Conservation (phyloP, 1,140 invertebrate species). For the Lepidotrigona ventralis region DNA sequence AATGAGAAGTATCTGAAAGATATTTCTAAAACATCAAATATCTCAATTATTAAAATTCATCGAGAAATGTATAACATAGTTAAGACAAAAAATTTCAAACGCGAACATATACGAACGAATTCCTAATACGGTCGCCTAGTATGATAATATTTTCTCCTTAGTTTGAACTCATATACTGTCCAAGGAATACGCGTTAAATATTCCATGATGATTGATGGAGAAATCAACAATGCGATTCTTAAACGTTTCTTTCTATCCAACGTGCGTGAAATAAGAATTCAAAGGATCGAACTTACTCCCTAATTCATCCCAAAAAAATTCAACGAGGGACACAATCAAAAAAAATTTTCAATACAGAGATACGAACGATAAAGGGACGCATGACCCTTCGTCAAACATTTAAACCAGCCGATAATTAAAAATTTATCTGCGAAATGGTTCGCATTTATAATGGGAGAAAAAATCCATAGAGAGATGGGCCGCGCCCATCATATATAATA, state of each 20-base stretch:
- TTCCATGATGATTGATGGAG: not conserved
- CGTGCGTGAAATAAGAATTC: not conserved
- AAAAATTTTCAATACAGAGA: not conserved
- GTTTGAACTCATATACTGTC: not conserved
- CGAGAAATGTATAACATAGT: not conserved
- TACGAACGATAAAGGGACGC: not conserved
- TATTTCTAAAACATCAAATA: not conserved
- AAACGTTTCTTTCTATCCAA: not conserved
- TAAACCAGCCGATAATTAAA: constrained; percentile 62
- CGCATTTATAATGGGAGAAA: constrained; percentile 75
- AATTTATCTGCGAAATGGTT: constrained; percentile 62
- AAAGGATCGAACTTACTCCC: not conserved
- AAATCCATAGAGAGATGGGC: constrained; percentile 76
- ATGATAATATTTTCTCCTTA: not conserved
- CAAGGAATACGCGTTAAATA: not conserved
- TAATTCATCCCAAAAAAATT: not conserved
- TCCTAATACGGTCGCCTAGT: not conserved
- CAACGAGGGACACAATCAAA: not conserved
- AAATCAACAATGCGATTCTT: not conserved
- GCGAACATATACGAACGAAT: not conserved
- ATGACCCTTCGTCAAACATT: not conserved
- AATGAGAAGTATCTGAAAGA: not conserved
- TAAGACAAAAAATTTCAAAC: not conserved
- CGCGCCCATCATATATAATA: constrained; percentile 79
- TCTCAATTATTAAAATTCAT: not conserved